Evolutionary conservation across 2,113 vertebrate species (phyloP).

Genomic region (Indicator maculatus): DNA sequence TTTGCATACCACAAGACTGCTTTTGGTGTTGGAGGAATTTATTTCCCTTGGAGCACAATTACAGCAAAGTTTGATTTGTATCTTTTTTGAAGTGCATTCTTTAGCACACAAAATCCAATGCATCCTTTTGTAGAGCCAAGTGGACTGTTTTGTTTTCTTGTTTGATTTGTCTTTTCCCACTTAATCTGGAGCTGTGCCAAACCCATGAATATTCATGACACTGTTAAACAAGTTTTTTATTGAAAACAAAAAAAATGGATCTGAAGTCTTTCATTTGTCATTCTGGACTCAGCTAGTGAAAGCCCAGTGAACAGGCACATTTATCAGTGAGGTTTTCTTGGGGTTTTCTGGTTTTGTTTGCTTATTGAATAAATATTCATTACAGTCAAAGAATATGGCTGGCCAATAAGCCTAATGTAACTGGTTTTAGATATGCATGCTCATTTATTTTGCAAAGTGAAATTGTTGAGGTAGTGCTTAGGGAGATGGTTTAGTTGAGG

Average conservation of each 20-base stretch:
- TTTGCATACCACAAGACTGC: not conserved
- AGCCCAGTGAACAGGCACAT: constrained; percentile 24
- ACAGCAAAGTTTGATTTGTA: not conserved
- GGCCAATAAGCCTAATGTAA: not conserved
- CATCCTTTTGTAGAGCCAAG: constrained; percentile 35
- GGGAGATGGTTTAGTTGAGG: no score
- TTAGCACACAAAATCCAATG: not conserved
- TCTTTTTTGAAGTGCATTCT: not conserved
- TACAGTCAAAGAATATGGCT: not conserved
- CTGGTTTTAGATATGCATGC: not conserved
- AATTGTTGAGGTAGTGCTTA: no score
- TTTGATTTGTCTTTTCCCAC: constrained; percentile 38
- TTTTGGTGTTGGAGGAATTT: not conserved
- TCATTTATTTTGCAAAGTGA: not conserved
- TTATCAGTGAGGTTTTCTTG: not conserved
- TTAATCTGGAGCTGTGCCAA: constrained; percentile 50
- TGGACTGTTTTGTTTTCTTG: not conserved
- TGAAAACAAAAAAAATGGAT: constrained; percentile 70
- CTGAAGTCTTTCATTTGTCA: constrained; percentile 53
- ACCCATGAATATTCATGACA: constrained; percentile 65
- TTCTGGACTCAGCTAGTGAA: not conserved
- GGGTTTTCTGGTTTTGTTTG: not conserved
- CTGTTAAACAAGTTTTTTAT: constrained; percentile 72
- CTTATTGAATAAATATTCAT: not conserved
- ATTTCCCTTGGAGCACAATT: not conserved